A percentile compares a stretch with the other conserved stretches of the same genome.
These are phyloP conservation scores for Brachyhypopomus occidentalis DNA, from an alignment of 2,113 vertebrate species.

Conservation along the genomic window DNA sequence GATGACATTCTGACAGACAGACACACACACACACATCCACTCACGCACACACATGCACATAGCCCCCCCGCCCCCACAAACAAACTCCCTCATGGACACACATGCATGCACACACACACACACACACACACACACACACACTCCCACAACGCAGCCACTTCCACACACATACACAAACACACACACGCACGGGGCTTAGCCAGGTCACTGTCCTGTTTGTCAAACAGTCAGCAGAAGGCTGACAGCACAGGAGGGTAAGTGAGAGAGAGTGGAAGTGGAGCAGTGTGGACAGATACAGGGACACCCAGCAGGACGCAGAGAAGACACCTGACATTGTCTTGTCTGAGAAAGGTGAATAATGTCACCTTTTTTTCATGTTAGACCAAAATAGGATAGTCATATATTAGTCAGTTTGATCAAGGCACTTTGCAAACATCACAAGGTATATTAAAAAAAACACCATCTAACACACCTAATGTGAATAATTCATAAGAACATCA, in stretches of 20 bases:
- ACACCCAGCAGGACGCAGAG: background rate
- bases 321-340: background rate
- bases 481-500: conserved; percentile 9
- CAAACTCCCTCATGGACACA: background rate
- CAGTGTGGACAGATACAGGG: background rate
- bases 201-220: conserved; percentile 34
- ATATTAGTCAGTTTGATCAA: no score
- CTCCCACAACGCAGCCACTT: no score
- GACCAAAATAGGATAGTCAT: no score
- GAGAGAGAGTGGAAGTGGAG: conserved; percentile 18
- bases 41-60: background rate
- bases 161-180: background rate
- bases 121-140: conserved; percentile 2
- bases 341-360: background rate
- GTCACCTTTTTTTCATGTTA: background rate
- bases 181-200: background rate
- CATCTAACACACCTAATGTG: background rate
- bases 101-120: background rate
- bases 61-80: background rate
- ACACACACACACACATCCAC: background rate
- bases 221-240: conserved; percentile 15
- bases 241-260: background rate
- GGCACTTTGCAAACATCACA: no score
- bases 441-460: background rate
- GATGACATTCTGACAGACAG: conserved; percentile 21